Percentiles rank a stretch among this genome's conserved stretches.
phyloP scores from a whole-genome alignment of 64 coral and sea anemone species.

The Catalaphyllia jardinei region DNA sequence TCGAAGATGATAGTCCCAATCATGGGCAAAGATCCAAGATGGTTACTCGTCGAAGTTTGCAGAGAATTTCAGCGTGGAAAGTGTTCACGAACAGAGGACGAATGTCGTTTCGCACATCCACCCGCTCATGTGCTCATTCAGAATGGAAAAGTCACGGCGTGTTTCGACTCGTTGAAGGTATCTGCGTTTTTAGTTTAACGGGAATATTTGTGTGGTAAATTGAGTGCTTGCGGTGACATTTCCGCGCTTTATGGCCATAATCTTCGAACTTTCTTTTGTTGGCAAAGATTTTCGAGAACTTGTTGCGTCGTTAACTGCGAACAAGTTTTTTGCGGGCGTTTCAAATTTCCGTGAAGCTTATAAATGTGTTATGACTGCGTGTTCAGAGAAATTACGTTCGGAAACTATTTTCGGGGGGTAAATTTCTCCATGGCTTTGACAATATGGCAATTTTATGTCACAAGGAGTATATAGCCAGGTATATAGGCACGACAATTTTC shows the following conservation, averaged over 20 bases:
- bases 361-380: neutral
- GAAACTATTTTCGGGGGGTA: neutral
- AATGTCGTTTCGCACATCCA: conserved; percentile 99
- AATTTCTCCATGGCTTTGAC: conserved; percentile 13
- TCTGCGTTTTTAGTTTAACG: conserved; percentile 20
- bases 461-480: neutral
- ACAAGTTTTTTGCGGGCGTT: conserved; percentile 23
- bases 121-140: conserved; percentile 92
- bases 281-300: conserved; percentile 41
- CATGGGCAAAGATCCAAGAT: conserved; percentile 98
- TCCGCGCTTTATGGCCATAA: conserved; percentile 18
- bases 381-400: neutral
- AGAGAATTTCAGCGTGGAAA: conserved; percentile 99
- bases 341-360: neutral
- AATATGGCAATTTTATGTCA: conserved; percentile 16
- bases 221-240: conserved; percentile 31
- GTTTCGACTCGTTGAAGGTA: conserved; percentile 99
- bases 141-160: conserved; percentile 98
- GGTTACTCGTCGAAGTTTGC: conserved; percentile 99
- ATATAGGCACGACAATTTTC: conserved; percentile 16
- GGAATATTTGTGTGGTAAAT: conserved; percentile 26
- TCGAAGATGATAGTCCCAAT: conserved; percentile 93
- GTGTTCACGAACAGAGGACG: conserved; percentile 91
- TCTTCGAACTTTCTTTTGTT: conserved; percentile 54
- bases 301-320: conserved; percentile 62